Percentiles rank a stretch among this genome's conserved stretches.
phyloP scores from a whole-genome alignment of 2,888 invertebrate species.

The Pachydiplax longipennis region DNA sequence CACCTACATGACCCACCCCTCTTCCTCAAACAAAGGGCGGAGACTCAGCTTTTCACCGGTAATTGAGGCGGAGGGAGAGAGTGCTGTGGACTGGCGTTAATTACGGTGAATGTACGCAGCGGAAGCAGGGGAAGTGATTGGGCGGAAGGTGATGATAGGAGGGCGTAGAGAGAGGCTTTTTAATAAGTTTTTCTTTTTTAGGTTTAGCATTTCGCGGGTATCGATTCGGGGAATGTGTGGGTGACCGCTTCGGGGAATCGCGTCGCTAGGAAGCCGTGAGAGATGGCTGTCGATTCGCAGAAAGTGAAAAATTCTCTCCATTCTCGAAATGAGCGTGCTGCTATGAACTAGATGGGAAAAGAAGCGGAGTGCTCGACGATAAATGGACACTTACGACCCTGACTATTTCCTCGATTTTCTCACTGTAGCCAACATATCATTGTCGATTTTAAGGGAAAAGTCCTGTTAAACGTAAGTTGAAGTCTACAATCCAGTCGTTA shows the following conservation, averaged over 20 bases:
- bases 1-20: background rate
- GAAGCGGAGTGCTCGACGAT: too few relatives aligned
- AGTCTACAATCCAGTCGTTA: too few relatives aligned
- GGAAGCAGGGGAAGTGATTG: background rate
- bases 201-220: background rate
- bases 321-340: background rate
- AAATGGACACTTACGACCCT: too few relatives aligned
- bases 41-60: constrained; percentile 11
- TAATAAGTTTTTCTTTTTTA: background rate
- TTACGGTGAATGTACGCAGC: background rate
- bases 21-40: background rate
- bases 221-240: background rate
- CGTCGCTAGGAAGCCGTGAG: background rate
- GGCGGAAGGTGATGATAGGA: background rate
- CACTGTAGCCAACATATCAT: too few relatives aligned
- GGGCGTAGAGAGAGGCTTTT: background rate
- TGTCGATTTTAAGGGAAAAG: too few relatives aligned
- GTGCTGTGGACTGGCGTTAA: background rate
- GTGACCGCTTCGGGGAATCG: background rate
- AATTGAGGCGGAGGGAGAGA: background rate
- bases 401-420: too few relatives aligned
- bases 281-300: background rate
- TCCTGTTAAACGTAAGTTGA: too few relatives aligned
- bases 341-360: background rate
- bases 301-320: background rate